Base-by-base conservation (phyloP, 2,888 invertebrate species). In the Caenorhabditis japonica region DNA sequence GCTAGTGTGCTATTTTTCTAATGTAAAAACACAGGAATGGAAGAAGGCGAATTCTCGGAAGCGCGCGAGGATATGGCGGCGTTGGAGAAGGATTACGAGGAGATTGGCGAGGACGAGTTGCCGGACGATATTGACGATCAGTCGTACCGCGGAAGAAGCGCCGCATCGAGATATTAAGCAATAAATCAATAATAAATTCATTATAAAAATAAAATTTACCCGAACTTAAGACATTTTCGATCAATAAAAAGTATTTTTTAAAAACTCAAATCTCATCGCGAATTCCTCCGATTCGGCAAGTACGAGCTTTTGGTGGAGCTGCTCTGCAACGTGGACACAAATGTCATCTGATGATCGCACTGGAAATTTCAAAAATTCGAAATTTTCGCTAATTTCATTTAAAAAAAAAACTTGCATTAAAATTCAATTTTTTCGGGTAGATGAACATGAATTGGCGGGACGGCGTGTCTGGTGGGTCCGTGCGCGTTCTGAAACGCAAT, bases 41-140 rank as follows among this genome's bases (percentile, higher is more conserved):
- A 85, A 68, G 85, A 85, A 66, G 85, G 85, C 27, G 85, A 85
- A 60, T 85, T 85, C 61, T 76, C 77, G 7, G 85, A 85, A 66
- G 85, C 85, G 30, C 81, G 85, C 19, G 85, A 85, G 58, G 81
- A 82, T 39, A 78, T 81, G 73, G 82, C 82, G 8, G 82, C 82
- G 10, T 70, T 82, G 30, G 82, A 82, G 60, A 82, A 82, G 59
- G 82, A 80, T 55, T 80, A 80, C 55, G 80, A 80, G 30, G 80
- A 80, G 30, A 78, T 80, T 3, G 81, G 79, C 15, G 77, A 79
- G 47, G 81, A 81, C 46, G 77, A 79, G 36, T 60, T 75, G 30
- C 70, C 69, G 8, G 78, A 79, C 47, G 78, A 78, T 43, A 70
- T 73, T 27, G 79, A 77, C 17, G 52, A 75, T 44, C 61, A 74